Base-by-base conservation (phyloP, 2,888 invertebrate species). In the Perithous albicinctus region DNA sequence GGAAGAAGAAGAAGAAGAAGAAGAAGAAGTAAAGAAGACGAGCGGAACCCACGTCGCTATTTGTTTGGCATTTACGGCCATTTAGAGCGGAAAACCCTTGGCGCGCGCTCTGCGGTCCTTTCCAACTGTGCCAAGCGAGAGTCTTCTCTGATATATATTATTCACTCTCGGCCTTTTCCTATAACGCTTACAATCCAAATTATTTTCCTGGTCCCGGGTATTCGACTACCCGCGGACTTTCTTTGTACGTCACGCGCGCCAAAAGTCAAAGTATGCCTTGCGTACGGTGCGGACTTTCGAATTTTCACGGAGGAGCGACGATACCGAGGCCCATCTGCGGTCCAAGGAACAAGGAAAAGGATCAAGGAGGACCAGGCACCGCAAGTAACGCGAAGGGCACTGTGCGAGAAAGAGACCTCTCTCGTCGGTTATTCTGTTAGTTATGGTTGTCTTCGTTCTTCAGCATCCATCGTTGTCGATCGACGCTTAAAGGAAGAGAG, bases 1-100 rank as follows among this genome's bases (percentile, higher is more conserved):
- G 8, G 18, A 56, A 29, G 56, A 56, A 15, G 61, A 73, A 48
- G 70, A 41, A 43, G 18, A 56, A 29, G 56, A 56, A 15, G 61
- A 73, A 48, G 70, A 41, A 43, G 20, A 59, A 56, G 70, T 38
- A 54, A 79, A 66, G 64, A 51, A 75, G 75, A 78, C 66, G 77
- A 85, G 83, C 86, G 83, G 84, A 87, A 85, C 86, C 87, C 86
- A 85, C 85, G 81, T 80, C 15, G 80, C 80, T 85, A 89, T 90
- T 90, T 88, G 87, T 90, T 90, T 87, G 87, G 84, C 85, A 86
- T 90, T 90, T 90, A 88, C 79, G 84, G 85, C 82, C 86, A 89
- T 88, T 90, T 90, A 88, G 86, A 86, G 86, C 86, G 86, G 85
- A 86, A 82, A 82, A 88, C 86, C 86, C 83, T 78, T 4, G 73